Conservation (phyloP, 2,888 invertebrate genomes). For the Scaptodrosophila latifasciaeformis region DNA sequence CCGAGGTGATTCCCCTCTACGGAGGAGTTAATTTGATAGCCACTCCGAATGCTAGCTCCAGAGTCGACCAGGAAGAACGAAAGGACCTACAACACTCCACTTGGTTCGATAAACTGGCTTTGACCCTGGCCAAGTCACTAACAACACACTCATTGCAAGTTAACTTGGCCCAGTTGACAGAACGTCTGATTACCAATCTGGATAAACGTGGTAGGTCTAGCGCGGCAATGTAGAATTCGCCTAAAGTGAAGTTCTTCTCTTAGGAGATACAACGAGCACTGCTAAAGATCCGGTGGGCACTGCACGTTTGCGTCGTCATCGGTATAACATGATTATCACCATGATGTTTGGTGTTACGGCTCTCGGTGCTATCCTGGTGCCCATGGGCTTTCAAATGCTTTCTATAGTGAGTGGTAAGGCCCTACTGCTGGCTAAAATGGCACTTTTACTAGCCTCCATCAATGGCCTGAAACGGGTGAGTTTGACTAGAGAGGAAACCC, state of each 20-base stretch:
- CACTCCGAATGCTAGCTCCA: conserved; percentile 16
- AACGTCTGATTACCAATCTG: conserved; percentile 54
- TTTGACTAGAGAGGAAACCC: no score
- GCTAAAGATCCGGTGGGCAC: conserved; percentile 45
- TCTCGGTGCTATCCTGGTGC: conserved; percentile 84
- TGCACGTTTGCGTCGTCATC: conserved; percentile 77
- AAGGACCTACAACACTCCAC: conserved; percentile 58
- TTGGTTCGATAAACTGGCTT: conserved; percentile 79
- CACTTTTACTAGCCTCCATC: conserved; percentile 85
- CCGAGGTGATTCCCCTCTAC: conserved; percentile 80
- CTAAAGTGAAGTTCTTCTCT: no score
- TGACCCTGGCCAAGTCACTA: conserved; percentile 78
- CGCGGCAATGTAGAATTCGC: no score
- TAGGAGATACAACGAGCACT: not conserved
- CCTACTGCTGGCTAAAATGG: conserved; percentile 86
- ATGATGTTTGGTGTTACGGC: conserved; percentile 87
- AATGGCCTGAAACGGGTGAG: conserved; percentile 85
- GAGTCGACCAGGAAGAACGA: conserved; percentile 25
- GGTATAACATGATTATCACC: conserved; percentile 83
- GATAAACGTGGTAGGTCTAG: not conserved
- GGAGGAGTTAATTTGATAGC: conserved; percentile 79
- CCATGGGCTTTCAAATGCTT: conserved; percentile 89
- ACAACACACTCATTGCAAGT: conserved; percentile 82
- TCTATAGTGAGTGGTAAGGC: conserved; percentile 89
- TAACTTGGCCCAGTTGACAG: conserved; percentile 76